Evolutionary conservation across 2,113 vertebrate species (phyloP).

Genomic region (Phalacrocorax carbo): DNA sequence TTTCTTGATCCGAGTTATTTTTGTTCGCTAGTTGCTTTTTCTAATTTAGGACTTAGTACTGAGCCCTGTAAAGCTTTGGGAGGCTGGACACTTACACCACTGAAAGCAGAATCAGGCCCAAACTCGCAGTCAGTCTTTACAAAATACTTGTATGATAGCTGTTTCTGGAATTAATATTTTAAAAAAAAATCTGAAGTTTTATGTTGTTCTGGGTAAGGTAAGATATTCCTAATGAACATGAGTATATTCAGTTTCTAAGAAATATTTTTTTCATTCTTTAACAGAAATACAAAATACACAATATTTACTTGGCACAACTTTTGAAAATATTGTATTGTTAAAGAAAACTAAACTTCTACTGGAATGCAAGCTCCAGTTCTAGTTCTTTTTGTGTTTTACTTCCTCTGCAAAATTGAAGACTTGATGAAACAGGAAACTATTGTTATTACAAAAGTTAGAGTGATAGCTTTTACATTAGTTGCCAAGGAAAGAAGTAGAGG

Average conservation of each 20-base stretch:
- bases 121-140: neutral
- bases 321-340: neutral
- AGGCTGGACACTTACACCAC: neutral
- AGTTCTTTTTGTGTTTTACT: conserved; percentile 45
- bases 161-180: neutral
- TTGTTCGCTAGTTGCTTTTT: neutral
- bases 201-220: neutral
- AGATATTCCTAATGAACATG: neutral
- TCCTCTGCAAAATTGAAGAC: conserved; percentile 54
- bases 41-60: neutral
- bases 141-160: neutral
- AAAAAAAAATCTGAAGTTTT: neutral
- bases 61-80: neutral
- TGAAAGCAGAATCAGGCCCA: neutral
- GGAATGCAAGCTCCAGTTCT: neutral
- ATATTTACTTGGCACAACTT: neutral
- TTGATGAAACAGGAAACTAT: conserved; percentile 49
- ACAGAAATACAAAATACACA: neutral
- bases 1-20: neutral
- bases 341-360: neutral
- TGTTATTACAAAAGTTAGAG: conserved; percentile 36
- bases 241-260: neutral
- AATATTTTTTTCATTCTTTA: neutral
- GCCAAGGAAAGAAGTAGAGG: neutral
- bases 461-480: neutral